These are phyloP conservation scores for Prorops nasuta DNA, from an alignment of 1,140 invertebrate species.

Conservation along the genomic window DNA sequence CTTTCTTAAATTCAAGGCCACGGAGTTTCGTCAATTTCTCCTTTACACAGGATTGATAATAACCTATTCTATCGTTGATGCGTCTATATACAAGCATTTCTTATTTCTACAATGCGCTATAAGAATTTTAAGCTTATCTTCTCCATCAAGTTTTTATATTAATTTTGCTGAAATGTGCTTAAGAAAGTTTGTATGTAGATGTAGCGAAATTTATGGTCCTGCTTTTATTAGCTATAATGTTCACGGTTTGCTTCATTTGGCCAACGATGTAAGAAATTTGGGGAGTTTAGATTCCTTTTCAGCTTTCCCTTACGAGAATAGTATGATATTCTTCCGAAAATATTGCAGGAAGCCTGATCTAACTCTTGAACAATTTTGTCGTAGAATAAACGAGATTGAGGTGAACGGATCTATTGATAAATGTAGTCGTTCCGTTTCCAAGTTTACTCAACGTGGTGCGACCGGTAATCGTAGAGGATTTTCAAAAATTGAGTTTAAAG, in stretches of 20 bases:
- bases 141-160: constrained; percentile 7
- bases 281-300: constrained; percentile 24
- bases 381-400: too few relatives aligned
- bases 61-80: constrained; percentile 20
- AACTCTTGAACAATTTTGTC: too few relatives aligned
- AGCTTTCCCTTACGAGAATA: constrained; percentile 1
- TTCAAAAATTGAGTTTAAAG: too few relatives aligned
- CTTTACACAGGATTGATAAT: constrained; percentile 45
- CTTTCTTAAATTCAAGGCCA: constrained; percentile 45
- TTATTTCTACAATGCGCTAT: constrained; percentile 39
- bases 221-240: constrained; percentile 2
- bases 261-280: constrained; percentile 1
- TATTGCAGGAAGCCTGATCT: too few relatives aligned
- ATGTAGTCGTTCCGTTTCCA: too few relatives aligned
- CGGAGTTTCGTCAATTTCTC: constrained; percentile 47
- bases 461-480: too few relatives aligned
- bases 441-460: too few relatives aligned
- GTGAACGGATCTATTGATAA: too few relatives aligned
- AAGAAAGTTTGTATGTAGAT: too few relatives aligned
- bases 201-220: constrained; percentile 1
- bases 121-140: constrained; percentile 24
- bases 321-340: too few relatives aligned
- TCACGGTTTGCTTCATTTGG: constrained; percentile 4
- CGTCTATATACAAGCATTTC: constrained; percentile 42
- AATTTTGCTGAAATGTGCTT: constrained; percentile 14